These are phyloP conservation scores for Ptychodera flava DNA, from an alignment of 35 echinoderm and acorn worm genomes.

Conservation along the genomic window DNA sequence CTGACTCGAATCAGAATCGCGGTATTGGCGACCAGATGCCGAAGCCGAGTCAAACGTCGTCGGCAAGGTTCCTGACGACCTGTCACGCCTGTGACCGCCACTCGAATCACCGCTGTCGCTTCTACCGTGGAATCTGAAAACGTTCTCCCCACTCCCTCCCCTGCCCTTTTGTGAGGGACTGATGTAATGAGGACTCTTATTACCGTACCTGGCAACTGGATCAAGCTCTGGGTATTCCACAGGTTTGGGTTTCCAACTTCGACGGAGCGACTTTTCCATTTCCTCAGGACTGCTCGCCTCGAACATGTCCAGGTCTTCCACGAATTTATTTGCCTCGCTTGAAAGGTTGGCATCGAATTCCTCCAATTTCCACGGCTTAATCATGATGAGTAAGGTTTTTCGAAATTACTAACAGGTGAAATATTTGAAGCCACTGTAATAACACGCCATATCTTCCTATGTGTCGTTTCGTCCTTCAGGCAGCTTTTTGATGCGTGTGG, in stretches of 20 bases:
- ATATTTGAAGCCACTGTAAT: background rate
- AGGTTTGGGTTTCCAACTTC: background rate
- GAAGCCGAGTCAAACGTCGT: background rate
- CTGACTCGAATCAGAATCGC: background rate
- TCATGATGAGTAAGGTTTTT: background rate
- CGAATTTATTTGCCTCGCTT: background rate
- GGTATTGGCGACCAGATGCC: background rate
- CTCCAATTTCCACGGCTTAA: background rate
- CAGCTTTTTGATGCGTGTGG: background rate
- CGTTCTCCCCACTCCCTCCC: background rate
- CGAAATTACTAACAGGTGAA: background rate
- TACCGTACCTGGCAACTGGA: background rate
- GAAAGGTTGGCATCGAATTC: background rate
- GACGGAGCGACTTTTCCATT: background rate
- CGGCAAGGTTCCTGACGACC: background rate
- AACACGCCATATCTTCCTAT: background rate
- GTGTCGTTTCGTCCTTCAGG: background rate
- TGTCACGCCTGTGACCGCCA: background rate
- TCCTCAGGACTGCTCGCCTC: background rate
- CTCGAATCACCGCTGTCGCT: background rate
- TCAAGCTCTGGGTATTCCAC: background rate
- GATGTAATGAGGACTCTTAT: background rate
- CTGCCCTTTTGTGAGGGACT: background rate
- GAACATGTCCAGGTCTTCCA: background rate
- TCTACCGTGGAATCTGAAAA: background rate